Base-by-base conservation (phyloP, 2,113 vertebrate genomes). In the Chrysemys picta region DNA sequence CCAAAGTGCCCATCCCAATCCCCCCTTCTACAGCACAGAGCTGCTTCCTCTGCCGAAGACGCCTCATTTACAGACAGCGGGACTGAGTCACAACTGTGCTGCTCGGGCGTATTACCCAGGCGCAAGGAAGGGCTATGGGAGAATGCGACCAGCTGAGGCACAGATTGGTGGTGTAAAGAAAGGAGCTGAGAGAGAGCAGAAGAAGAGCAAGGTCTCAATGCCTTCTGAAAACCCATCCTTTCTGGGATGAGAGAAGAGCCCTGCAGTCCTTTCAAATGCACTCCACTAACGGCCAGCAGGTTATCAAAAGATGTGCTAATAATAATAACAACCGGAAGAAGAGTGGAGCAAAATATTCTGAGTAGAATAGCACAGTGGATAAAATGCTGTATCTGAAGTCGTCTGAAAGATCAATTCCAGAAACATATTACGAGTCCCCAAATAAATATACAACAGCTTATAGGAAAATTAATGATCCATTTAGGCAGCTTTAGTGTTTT, bases 391-490 rank as follows among this genome's bases (percentile, higher is more conserved):
- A 38, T 57, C 54, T 27, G 57, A 88, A 92, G 87, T 62, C 69
- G 83, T 38, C 85, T 22, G 13, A 62, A 88, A 88, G 50, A 42
- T 59, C 80, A 52, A 82, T 79, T 88, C 76, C 50, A 45, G 80
- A 78, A 88, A 83, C 49, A 59, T 62, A 45, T 79, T 82, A 65
- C 79, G 49, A 88, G 49, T 53, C 80, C 38, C 56, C 31, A 83
- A 82, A 78, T 78, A 65, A 82, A 76, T 50, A 52, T 84, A 59
- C 69, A 92, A 62, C 80, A 88, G 47, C 83, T 92, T 88, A 83
- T 83, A n/a, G 29, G 47, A 47, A 83, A 88, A 92, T 92, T 88
- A 92, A 92, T 79, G 80, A 88, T 35, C 17, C 84, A 82, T 82
- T 57, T 75, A 75, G 50, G 72, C 31, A 56, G 52, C 52, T 85